phyloP scores from a whole-genome alignment of 2,888 invertebrate species.

The Apamea monoglypha region DNA sequence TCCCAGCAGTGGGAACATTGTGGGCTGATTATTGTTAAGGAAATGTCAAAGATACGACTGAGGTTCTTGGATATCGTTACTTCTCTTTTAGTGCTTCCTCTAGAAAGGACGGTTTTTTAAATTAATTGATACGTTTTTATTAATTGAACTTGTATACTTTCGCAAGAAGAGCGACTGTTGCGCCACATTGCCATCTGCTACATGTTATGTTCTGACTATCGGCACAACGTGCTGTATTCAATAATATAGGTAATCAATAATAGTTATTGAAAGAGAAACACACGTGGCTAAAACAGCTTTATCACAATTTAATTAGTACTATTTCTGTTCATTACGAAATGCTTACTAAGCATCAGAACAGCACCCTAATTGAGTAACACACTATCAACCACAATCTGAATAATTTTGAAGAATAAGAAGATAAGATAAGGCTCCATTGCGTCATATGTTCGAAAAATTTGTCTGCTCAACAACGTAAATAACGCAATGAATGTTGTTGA shows the following conservation, averaged over 20 bases:
- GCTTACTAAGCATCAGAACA: neutral
- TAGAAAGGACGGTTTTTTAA: neutral
- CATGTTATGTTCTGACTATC: conserved; percentile 17
- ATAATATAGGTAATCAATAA: neutral
- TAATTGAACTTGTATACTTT: conserved; percentile 1
- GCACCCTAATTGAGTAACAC: no score
- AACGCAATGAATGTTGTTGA: no score
- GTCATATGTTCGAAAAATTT: no score
- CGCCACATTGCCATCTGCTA: conserved; percentile 29
- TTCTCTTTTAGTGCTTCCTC: neutral
- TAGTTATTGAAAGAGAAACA: neutral
- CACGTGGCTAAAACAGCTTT: neutral
- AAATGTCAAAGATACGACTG: no score
- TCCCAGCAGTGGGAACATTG: no score
- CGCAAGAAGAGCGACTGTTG: neutral
- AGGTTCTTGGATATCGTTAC: neutral
- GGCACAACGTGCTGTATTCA: conserved; percentile 40
- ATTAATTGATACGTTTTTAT: neutral
- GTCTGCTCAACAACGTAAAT: no score
- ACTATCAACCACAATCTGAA: no score
- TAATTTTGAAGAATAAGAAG: no score
- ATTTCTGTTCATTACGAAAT: neutral
- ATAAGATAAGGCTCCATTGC: no score
- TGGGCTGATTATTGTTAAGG: no score
- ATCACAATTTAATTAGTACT: neutral